Conservation (phyloP, 2,797 vertebrate species). For the Chelmon rostratus region DNA sequence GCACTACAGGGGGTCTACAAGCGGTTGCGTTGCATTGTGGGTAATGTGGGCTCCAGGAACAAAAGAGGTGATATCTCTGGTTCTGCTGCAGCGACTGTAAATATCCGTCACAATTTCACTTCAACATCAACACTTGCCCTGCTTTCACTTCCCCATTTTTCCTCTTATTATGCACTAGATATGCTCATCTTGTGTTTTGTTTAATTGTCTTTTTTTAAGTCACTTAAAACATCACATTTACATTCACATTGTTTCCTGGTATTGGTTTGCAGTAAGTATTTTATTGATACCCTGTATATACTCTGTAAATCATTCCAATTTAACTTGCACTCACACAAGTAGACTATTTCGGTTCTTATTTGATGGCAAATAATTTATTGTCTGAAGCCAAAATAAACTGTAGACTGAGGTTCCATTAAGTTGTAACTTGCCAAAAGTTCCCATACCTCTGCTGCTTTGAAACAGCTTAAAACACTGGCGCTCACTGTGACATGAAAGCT, state of each 20-base stretch:
- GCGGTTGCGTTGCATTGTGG: neutral
- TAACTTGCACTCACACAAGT: neutral
- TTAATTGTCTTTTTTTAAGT: too few species aligned
- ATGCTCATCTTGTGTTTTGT: too few species aligned
- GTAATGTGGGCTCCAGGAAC: neutral
- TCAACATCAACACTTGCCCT: too few species aligned
- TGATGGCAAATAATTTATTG: neutral
- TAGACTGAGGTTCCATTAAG: conserved; percentile 8
- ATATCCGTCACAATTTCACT: too few species aligned
- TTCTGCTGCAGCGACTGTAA: neutral
- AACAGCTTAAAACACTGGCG: conserved; percentile 11
- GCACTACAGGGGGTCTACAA: too few species aligned
- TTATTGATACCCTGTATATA: neutral
- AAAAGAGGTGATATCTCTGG: neutral
- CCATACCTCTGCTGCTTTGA: neutral
- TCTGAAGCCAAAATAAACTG: conserved; percentile 29
- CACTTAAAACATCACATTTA: too few species aligned
- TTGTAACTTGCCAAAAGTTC: conserved; percentile 9
- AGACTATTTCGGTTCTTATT: neutral
- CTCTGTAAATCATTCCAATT: neutral
- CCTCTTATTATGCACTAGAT: too few species aligned
- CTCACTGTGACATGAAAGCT: conserved; percentile 37
- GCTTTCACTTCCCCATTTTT: too few species aligned
- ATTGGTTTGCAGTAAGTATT: neutral
- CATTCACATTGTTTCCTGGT: too few species aligned